A percentile compares a stretch with the other conserved stretches of the same genome.
Conservation (phyloP, 2,888 invertebrate genomes). For the Esperia sulphurella region DNA sequence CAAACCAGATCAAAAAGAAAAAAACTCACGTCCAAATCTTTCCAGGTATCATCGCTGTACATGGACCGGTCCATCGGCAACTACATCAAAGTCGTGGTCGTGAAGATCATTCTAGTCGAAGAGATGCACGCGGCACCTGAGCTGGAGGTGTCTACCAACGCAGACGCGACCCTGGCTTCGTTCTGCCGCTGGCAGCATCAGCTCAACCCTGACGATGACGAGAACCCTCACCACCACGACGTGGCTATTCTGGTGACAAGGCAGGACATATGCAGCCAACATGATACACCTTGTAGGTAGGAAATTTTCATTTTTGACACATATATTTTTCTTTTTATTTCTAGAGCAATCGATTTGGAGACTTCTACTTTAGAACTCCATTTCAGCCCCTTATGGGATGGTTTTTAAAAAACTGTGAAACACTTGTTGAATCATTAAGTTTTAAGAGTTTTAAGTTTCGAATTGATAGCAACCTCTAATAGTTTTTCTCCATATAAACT, state of each 20-base stretch:
- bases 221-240: slow-evolving; percentile 93
- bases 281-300: slow-evolving; percentile 76
- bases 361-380: too few relatives aligned
- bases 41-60: slow-evolving; percentile 86
- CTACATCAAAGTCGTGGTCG: slow-evolving; percentile 93
- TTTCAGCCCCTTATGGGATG: too few relatives aligned
- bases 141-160: slow-evolving; percentile 87
- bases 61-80: slow-evolving; percentile 94
- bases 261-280: slow-evolving; percentile 84
- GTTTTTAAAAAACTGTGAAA: too few relatives aligned
- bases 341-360: too few relatives aligned
- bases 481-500: too few relatives aligned
- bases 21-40: slow-evolving; percentile 10
- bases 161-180: slow-evolving; percentile 88
- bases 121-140: slow-evolving; percentile 81
- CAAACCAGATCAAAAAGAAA: too few relatives aligned
- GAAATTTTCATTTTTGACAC: slow-evolving; percentile 27
- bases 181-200: slow-evolving; percentile 92
- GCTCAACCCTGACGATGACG: slow-evolving; percentile 86
- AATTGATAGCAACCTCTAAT: too few relatives aligned
- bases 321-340: too few relatives aligned
- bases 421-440: too few relatives aligned
- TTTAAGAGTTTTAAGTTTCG: too few relatives aligned
- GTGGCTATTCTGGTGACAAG: slow-evolving; percentile 92
- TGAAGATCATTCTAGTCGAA: slow-evolving; percentile 89